Evolutionary conservation across 2,797 vertebrate species (phyloP), one percentile per base, ranked within the genome.

Genomic region (Novumbra hubbsi): DNA sequence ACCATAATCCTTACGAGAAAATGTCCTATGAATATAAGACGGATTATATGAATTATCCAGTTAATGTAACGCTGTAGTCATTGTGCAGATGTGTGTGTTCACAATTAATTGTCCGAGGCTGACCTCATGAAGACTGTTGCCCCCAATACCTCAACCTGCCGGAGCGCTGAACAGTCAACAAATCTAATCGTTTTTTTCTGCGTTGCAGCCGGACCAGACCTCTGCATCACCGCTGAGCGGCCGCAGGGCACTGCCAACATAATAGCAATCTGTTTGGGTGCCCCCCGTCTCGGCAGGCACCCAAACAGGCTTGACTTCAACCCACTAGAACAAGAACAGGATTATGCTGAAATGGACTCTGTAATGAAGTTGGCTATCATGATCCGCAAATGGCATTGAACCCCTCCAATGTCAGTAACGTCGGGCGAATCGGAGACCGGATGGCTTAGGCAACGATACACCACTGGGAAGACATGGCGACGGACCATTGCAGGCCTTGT

Each of bases 31-130:
- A 88, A 80, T 82, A 75, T 16, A 15, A 8, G 27, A 30, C 16
- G 19, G 55, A n/a, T 78, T 65, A 85, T 57, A 24, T 75, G 73
- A 67, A 69, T 24, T 15, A 68, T 70, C 57, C 70, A 76, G 82
- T 86, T 87, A 74, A 86, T 86, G 63, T 84, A 55, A 16, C 72
- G 73, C 75, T 72, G 82, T 81, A 84, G 73, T 81, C 77, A 79
- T 65, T 79, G 76, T 75, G 75, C 75, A 73, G 81, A 76, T 77
- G 76, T 73, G 72, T 78, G 78, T 74, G 73, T 85, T 89, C 79
- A 71, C 76, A 32, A 77, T 82, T 84, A 85, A 87, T 84, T 84
- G 80, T 70, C 78, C 82, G 63, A 77, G 81, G 77, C 77, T 81
- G 73, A 78, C 70, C 52, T 41, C 82, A 68, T 76, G 66, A 86